phyloP scores from a whole-genome alignment of 2,113 vertebrate genomes.

The Petromus typicus region DNA sequence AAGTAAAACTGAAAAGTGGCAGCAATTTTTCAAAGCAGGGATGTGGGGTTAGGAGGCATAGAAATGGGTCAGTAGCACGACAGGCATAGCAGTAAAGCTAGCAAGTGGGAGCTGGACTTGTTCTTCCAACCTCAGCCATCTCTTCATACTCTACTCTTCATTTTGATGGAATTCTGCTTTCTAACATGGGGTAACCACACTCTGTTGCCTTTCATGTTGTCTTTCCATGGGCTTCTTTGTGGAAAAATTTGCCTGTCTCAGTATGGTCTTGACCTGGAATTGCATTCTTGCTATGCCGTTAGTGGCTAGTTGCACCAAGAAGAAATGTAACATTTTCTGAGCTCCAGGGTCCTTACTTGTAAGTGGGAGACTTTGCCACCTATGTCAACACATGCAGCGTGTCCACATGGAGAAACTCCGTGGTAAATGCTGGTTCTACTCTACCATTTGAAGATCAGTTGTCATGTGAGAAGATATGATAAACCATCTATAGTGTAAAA shows the following conservation, averaged over 20 bases:
- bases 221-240: neutral
- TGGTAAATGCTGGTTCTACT: neutral
- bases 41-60: neutral
- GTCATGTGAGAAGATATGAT: neutral
- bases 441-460: neutral
- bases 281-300: neutral
- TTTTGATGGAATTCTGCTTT: neutral
- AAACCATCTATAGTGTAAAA: neutral
- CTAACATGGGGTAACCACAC: neutral
- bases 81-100: neutral
- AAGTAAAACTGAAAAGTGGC: conserved; percentile 62
- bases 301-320: conserved; percentile 21
- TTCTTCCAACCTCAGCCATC: neutral
- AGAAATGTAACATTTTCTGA: neutral
- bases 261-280: neutral
- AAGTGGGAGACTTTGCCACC: neutral
- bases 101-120: neutral
- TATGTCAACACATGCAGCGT: neutral
- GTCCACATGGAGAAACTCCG: neutral
- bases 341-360: neutral
- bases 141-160: neutral
- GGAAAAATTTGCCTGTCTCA: neutral
- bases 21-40: conserved; percentile 1
- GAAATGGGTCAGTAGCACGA: neutral
- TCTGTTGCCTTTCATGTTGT: neutral